Evolutionary conservation across 2,797 vertebrate genomes (phyloP), one percentile per base, ranked within the genome.

Genomic region (Cottoperca gobio): DNA sequence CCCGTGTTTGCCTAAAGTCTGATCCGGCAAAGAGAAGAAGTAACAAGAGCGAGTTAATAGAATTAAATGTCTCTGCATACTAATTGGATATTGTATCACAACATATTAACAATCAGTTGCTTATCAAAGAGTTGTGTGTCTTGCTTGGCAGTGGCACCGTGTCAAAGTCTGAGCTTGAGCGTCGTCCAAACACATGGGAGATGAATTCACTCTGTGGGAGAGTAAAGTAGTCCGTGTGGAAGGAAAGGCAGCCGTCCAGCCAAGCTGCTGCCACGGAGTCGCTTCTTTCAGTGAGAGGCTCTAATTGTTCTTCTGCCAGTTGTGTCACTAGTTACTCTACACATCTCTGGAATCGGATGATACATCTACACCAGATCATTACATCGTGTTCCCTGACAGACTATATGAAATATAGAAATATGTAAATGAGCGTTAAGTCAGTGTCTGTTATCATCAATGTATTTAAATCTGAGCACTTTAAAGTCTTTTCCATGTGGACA

Each of bases 141-240:
- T 76, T n/a, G 58, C 43, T 82, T 82, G 88, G 87, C 79, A 66
- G 70, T 8, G 50, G 64, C 73, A 52, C 24, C n/a, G 70, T 57
- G 72, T 82, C 72, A 64, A 65, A 53, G 66, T 72, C 82, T 66
- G 78, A 78, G 80, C 64, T 78, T 80, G 86, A 89, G 78, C 49
- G 5, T 17, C 73, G 10, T 89, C 87, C 90, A 91, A 87, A 88
- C 86, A 89, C 89, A 92, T 86, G 77, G 85, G 81, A 80, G 84
- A 85, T 82, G 77, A 82, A 85, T 88, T 77, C 63, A 46, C 85
- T 90, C 88, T 70, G 88, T 89, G 87, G 88, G 91, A 88, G 88
- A 88, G 87, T 79, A 71, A 81, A 80, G 84, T 58, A 70, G 88
- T 31, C 74, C 50, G 85, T 24, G 78, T 76, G 74, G 71, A 85